A percentile compares a stretch with the other conserved stretches of the same genome.
These are phyloP conservation scores for Alligator mississippiensis DNA, from an alignment of 2,113 vertebrate genomes.

Conservation along the genomic window DNA sequence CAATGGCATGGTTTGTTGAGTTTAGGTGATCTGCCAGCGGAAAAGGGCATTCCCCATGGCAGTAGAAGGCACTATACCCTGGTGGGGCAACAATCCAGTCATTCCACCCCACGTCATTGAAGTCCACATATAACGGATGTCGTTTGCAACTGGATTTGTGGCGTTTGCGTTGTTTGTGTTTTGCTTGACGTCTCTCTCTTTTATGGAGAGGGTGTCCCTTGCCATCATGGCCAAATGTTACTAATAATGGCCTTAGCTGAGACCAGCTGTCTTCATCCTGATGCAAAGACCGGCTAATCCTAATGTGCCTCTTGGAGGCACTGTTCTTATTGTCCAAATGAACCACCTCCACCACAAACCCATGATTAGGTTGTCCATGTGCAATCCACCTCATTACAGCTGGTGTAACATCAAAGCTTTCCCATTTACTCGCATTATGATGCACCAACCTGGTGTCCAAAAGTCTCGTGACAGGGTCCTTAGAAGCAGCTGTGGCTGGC, in stretches of 20 bases:
- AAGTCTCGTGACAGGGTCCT: conserved; percentile 90
- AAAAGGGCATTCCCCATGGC: conserved; percentile 98
- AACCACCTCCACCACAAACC: conserved; percentile 94
- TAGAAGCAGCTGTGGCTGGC: conserved; percentile 75
- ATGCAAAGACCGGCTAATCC: conserved; percentile 96
- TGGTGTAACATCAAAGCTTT: conserved; percentile 96
- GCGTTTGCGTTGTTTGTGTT: conserved; percentile 90
- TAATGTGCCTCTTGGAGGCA: conserved; percentile 87
- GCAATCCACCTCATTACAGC: conserved; percentile 92
- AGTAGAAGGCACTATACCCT: conserved; percentile 97
- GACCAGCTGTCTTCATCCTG: conserved; percentile 91
- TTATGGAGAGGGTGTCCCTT: conserved; percentile 92
- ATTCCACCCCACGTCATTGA: conserved; percentile 99
- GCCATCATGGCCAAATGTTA: conserved; percentile 96
- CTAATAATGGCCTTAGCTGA: conserved; percentile 91
- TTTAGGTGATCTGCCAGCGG: conserved; percentile 97
- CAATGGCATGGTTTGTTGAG: conserved; percentile 98
- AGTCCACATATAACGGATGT: conserved; percentile 96
- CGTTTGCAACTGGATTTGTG: conserved; percentile 95
- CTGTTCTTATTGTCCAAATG: conserved; percentile 83
- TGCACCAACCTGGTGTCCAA: conserved; percentile 96
- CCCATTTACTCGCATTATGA: conserved; percentile 94
- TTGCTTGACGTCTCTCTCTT: conserved; percentile 91
- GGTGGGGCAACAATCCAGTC: conserved; percentile 99
- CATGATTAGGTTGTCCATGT: conserved; percentile 91